These are phyloP conservation scores for Pollenia labialis DNA, from an alignment of 2,888 invertebrate species.

Conservation along the genomic window DNA sequence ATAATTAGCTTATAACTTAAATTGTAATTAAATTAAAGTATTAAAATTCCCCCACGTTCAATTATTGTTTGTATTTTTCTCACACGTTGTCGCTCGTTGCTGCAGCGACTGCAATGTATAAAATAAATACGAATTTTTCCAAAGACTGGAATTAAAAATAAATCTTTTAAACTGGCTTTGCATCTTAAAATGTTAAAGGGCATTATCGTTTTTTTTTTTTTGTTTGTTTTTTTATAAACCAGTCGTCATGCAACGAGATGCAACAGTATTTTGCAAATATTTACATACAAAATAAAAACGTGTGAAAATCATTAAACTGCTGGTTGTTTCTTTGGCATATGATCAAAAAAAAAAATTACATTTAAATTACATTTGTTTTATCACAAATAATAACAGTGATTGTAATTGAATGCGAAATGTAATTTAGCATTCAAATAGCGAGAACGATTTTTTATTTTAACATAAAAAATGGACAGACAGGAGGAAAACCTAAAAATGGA, in stretches of 20 bases:
- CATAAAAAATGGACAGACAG: too few relatives aligned
- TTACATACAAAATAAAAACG: constrained; percentile 53
- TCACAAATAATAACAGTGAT: neutral
- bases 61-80: constrained; percentile 32
- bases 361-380: constrained; percentile 9
- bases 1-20: neutral
- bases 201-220: constrained; percentile 48
- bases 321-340: neutral
- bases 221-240: constrained; percentile 31
- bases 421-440: neutral
- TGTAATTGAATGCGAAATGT: neutral
- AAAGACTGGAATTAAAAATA: neutral
- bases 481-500: too few relatives aligned
- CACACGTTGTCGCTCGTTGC: constrained; percentile 14
- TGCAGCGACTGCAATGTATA: constrained; percentile 8
- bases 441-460: too few relatives aligned
- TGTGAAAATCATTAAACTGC: constrained; percentile 55
- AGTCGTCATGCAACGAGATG: constrained; percentile 64
- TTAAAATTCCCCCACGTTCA: neutral
- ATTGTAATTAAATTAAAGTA: constrained; percentile 16
- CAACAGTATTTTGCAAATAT: constrained; percentile 47
- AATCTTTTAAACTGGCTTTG: constrained; percentile 60
- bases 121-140: constrained; percentile 45
- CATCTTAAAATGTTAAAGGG: constrained; percentile 66
- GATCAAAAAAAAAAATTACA: neutral